A percentile compares a stretch with the other conserved stretches of the same genome.
Conservation (phyloP, 2,797 vertebrate species). For the Astyanax mexicanus region DNA sequence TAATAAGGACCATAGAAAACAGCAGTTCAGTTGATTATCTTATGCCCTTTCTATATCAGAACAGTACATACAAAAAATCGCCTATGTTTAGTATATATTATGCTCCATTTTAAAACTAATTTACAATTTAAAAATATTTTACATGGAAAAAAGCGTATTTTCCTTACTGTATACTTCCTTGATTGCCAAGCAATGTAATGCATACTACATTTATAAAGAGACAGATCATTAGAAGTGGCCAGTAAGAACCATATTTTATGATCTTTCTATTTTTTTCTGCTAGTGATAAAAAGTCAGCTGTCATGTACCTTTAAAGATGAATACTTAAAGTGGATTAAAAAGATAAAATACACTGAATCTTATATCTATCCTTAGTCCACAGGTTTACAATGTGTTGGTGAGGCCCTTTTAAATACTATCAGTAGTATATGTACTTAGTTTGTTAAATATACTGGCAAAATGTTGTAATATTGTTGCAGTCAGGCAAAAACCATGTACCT, state of each 20-base stretch:
- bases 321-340: not conserved
- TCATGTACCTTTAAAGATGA: not conserved
- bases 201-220: not conserved
- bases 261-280: not conserved
- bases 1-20: not conserved
- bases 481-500: no score
- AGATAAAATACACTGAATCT: not conserved
- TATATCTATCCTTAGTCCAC: not conserved
- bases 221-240: no score
- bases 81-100: not conserved
- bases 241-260: no score
- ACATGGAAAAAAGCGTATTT: not conserved
- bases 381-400: not conserved
- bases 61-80: not conserved
- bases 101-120: not conserved
- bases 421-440: no score
- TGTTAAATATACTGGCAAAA: not conserved
- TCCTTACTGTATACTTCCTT: not conserved
- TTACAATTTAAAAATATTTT: not conserved
- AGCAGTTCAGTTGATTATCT: not conserved
- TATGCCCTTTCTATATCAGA: not conserved
- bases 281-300: not conserved
- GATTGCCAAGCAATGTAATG: not conserved
- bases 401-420: no score
- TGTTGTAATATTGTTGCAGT: not conserved